phyloP scores from a whole-genome alignment of 1,140 invertebrate species.

The Tigriopus japonicus region DNA sequence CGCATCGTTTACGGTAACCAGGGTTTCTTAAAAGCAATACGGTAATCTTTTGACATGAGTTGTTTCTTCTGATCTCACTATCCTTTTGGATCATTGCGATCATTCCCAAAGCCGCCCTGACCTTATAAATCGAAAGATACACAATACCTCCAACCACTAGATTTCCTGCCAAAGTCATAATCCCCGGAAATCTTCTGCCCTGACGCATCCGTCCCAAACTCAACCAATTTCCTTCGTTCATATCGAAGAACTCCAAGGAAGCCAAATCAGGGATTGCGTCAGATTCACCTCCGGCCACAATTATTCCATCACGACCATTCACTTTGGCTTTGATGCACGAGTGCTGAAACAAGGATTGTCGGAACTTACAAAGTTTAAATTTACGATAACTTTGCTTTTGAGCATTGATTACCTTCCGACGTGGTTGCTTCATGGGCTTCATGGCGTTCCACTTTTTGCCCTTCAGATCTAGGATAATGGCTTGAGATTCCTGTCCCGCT shows the following conservation, averaged over 20 bases:
- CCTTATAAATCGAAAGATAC: background rate
- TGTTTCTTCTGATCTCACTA: too few species aligned
- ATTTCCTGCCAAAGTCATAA: background rate
- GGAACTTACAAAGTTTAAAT: background rate
- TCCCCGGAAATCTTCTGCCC: slow-evolving; percentile 4
- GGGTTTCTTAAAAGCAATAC: too few species aligned
- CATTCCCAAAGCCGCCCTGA: background rate
- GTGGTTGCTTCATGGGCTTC: slow-evolving; percentile 4
- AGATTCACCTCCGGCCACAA: slow-evolving; percentile 1
- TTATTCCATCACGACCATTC: slow-evolving; percentile 1
- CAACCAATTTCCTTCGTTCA: background rate
- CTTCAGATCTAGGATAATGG: background rate
- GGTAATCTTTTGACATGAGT: too few species aligned
- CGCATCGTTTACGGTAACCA: too few species aligned
- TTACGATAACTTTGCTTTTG: background rate
- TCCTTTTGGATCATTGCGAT: background rate
- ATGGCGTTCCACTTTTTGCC: background rate
- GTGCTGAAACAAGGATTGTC: background rate
- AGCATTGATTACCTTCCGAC: background rate
- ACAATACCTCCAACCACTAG: background rate
- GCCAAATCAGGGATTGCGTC: background rate
- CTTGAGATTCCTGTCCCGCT: background rate
- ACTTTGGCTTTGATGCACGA: slow-evolving; percentile 1
- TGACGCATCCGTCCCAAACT: background rate
- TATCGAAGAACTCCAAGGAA: slow-evolving; percentile 5